phyloP scores from a whole-genome alignment of 2,888 invertebrate genomes.

The Dichetophora obliterata region DNA sequence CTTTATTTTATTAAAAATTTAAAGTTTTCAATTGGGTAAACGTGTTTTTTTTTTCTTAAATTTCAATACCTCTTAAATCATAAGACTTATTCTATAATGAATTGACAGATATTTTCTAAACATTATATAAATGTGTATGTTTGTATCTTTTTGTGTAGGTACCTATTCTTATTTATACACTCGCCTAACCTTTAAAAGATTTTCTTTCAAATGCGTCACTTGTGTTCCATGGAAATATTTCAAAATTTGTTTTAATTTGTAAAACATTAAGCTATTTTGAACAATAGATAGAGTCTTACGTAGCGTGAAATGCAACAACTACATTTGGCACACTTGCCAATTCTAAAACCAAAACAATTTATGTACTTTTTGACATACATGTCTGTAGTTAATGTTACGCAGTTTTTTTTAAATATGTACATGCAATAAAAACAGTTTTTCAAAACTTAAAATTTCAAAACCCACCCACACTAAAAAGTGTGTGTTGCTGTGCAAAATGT shows the following conservation, averaged over 20 bases:
- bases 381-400: neutral
- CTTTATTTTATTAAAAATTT: too few species aligned
- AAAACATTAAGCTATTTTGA: neutral
- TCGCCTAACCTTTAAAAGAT: too few species aligned
- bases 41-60: too few species aligned
- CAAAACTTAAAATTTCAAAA: neutral
- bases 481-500: neutral
- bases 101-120: too few species aligned
- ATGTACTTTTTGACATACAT: neutral
- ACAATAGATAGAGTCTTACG: neutral
- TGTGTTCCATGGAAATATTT: neutral
- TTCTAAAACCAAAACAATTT: slow-evolving; percentile 6
- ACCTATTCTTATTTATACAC: too few species aligned
- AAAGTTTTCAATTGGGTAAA: too few species aligned
- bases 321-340: slow-evolving; percentile 40
- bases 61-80: too few species aligned
- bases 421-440: neutral
- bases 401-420: neutral
- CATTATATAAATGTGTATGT: too few species aligned
- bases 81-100: too few species aligned
- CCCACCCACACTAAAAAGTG: neutral
- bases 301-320: neutral
- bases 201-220: too few species aligned
- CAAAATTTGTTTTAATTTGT: neutral
- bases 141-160: too few species aligned